These are phyloP conservation scores for Falco peregrinus DNA, from an alignment of 2,797 vertebrate species.

Conservation along the genomic window DNA sequence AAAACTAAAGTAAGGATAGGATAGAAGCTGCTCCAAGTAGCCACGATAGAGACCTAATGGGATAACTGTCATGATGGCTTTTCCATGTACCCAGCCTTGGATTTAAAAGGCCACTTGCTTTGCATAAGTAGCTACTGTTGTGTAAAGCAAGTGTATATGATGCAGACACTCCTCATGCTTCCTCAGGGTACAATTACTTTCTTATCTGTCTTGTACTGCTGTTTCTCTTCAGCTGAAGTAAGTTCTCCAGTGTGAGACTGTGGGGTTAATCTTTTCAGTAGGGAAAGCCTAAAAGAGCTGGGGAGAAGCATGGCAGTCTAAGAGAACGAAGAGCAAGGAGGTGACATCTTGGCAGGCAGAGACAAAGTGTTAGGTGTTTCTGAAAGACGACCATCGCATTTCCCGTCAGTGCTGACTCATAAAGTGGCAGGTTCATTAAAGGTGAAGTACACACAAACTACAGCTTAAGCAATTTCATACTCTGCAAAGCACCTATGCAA, in stretches of 20 bases:
- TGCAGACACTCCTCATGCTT: background rate
- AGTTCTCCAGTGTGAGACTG: background rate
- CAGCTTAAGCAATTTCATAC: background rate
- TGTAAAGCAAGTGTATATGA: slow-evolving; percentile 5
- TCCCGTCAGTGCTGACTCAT: slow-evolving; percentile 29
- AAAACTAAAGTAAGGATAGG: background rate
- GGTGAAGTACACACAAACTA: background rate
- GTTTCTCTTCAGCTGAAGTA: slow-evolving; percentile 32
- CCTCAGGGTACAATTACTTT: slow-evolving; percentile 41
- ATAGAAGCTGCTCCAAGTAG: background rate
- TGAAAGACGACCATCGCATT: background rate
- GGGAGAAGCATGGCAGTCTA: background rate
- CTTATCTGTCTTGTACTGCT: slow-evolving; percentile 50
- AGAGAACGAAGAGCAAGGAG: background rate
- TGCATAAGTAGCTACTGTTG: slow-evolving; percentile 22
- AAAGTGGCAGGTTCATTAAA: slow-evolving; percentile 34
- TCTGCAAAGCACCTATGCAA: background rate
- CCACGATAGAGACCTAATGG: background rate
- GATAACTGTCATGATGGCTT: background rate
- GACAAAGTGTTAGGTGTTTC: background rate
- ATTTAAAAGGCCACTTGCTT: slow-evolving; percentile 32
- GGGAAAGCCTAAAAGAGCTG: background rate
- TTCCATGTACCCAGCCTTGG: background rate
- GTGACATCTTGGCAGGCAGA: background rate
- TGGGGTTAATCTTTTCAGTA: slow-evolving; percentile 29